Percentiles rank a stretch among this genome's conserved stretches.
phyloP scores from a whole-genome alignment of 2,888 invertebrate species.

The Eupeodes latifasciatus region DNA sequence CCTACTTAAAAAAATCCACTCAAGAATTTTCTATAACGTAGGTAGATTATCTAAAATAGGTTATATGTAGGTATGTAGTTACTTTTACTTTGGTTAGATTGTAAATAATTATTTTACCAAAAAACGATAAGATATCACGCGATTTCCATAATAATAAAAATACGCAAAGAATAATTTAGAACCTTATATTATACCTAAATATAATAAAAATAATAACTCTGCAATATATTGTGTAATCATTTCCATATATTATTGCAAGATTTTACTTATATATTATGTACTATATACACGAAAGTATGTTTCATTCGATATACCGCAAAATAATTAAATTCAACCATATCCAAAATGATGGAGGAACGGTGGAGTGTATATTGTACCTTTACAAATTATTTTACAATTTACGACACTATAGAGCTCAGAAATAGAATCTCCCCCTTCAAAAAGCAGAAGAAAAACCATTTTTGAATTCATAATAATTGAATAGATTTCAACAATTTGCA shows the following conservation, averaged over 20 bases:
- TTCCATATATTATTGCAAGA: not conserved
- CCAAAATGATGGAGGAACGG: not conserved
- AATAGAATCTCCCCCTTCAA: not conserved
- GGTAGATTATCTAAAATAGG: not conserved
- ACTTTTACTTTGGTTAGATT: not conserved
- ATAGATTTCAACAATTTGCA: constrained; percentile 28
- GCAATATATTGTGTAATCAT: not conserved
- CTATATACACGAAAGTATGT: not conserved
- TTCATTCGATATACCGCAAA: not conserved
- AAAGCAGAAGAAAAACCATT: not conserved
- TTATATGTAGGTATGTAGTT: no score
- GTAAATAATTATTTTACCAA: not conserved
- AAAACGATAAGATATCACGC: not conserved
- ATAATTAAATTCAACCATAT: not conserved
- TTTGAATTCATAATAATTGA: constrained; percentile 1
- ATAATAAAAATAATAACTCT: not conserved
- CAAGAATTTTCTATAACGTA: not conserved
- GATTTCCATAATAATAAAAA: not conserved
- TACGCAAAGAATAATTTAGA: no score
- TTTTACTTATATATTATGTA: no score
- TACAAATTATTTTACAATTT: not conserved
- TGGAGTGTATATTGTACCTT: no score
- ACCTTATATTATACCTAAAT: not conserved
- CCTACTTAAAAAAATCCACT: not conserved
- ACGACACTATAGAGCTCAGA: not conserved